phyloP scores from a whole-genome alignment of 92 coral and sea anemone genomes.

The Scolanthus callimorphus region DNA sequence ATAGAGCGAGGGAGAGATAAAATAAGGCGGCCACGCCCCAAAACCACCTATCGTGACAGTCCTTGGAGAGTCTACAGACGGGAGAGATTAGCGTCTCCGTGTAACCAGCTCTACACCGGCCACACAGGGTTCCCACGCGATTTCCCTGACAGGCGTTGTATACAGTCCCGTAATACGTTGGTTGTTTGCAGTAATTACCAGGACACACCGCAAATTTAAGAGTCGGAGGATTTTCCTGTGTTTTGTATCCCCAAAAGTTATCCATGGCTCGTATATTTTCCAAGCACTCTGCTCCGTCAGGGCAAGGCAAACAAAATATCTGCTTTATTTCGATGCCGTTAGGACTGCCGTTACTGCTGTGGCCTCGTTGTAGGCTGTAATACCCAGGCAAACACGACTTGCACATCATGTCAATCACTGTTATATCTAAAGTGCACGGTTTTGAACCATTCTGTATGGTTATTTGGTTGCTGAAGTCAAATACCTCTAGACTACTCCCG shows the following conservation, averaged over 20 bases:
- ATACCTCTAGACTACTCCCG: conserved; percentile 36
- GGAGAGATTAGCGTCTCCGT: conserved; percentile 70
- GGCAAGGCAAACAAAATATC: conserved; percentile 69
- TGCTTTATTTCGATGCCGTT: neutral
- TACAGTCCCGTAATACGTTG: conserved; percentile 1
- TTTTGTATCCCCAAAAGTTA: conserved; percentile 74
- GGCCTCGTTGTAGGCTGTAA: conserved; percentile 66
- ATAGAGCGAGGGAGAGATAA: conserved; percentile 44
- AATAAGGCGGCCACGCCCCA: conserved; percentile 42
- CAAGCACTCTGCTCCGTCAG: conserved; percentile 69
- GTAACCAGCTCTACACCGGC: conserved; percentile 51
- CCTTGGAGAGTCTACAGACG: conserved; percentile 34
- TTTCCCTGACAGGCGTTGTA: conserved; percentile 75
- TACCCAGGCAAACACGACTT: conserved; percentile 35
- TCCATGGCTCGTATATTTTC: conserved; percentile 36
- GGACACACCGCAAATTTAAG: conserved; percentile 72
- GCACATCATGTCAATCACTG: conserved; percentile 33
- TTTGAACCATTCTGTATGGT: neutral
- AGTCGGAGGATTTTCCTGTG: conserved; percentile 14
- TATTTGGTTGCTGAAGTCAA: conserved; percentile 28
- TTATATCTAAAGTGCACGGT: conserved; percentile 10
- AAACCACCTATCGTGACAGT: conserved; percentile 64
- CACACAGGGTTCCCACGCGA: conserved; percentile 76
- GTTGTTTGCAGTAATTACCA: conserved; percentile 56
- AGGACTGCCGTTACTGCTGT: conserved; percentile 15